Percentiles rank a stretch among this genome's conserved stretches.
phyloP scores from a whole-genome alignment of 2,113 vertebrate species.

The Cichladusa arquata region DNA sequence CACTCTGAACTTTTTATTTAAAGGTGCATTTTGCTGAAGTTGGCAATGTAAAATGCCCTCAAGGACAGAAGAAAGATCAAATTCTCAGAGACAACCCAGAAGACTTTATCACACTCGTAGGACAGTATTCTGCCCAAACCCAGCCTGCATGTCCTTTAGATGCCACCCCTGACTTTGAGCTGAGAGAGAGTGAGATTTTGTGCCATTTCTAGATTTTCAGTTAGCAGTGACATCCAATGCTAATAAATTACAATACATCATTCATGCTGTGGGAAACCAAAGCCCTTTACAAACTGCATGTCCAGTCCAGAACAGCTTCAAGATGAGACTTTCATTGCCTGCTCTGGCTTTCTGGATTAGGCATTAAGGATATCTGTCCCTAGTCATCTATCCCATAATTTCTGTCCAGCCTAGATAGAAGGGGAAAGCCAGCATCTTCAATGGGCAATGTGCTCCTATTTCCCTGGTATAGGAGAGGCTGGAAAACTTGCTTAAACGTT shows the following conservation, averaged over 20 bases:
- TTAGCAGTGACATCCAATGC: neutral
- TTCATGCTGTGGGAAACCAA: neutral
- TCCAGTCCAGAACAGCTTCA: neutral
- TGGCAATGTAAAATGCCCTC: neutral
- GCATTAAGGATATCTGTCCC: neutral
- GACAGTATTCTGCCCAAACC: neutral
- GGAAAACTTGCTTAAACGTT: neutral
- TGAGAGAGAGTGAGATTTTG: neutral
- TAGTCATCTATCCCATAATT: neutral
- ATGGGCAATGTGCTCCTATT: rapidly evolving
- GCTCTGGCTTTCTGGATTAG: neutral
- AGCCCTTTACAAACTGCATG: neutral
- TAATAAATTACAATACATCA: neutral
- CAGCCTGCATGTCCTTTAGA: neutral
- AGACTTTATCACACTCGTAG: neutral
- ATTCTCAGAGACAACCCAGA: neutral
- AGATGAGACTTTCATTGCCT: neutral
- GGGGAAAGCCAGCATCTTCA: neutral
- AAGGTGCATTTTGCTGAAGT: neutral
- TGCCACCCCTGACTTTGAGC: neutral
- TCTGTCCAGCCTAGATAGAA: neutral
- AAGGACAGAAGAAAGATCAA: neutral
- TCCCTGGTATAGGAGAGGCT: neutral
- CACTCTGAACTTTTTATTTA: neutral
- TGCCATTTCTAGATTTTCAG: neutral